A percentile compares a stretch with the other conserved stretches of the same genome.
These are phyloP conservation scores for Lucifuga dentata DNA, from an alignment of 2,113 vertebrate genomes.

Conservation along the genomic window DNA sequence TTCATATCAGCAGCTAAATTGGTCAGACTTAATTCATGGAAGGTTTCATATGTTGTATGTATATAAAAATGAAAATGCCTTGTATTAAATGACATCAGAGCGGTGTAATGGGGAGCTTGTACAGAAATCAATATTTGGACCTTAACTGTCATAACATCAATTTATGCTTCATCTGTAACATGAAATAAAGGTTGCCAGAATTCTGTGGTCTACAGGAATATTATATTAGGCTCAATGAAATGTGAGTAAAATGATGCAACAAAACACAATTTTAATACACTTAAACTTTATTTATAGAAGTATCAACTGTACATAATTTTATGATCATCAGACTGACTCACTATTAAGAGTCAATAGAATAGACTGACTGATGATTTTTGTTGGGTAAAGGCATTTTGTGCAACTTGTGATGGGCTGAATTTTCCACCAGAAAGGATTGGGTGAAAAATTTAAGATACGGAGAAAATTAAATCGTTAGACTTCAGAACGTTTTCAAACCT, in stretches of 20 bases:
- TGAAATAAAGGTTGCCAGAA: conserved; percentile 52
- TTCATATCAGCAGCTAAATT: too few species aligned
- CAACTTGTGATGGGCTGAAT: conserved; percentile 51
- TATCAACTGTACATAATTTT: conserved; percentile 73
- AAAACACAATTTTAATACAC: conserved; percentile 42
- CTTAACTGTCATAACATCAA: conserved; percentile 22
- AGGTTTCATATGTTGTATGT: conserved; percentile 1
- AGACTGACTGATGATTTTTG: conserved; percentile 47
- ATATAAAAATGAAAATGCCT: conserved; percentile 11
- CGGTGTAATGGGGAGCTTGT: neutral
- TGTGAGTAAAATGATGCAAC: neutral
- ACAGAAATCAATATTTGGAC: conserved; percentile 25
- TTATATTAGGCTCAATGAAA: too few species aligned
- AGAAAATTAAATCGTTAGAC: neutral
- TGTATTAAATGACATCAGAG: conserved; percentile 9
- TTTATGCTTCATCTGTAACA: conserved; percentile 34
- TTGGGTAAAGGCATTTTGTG: conserved; percentile 61
- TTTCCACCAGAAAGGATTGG: conserved; percentile 7
- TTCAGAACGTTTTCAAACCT: too few species aligned
- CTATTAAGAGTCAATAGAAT: conserved; percentile 18
- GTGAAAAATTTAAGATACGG: conserved; percentile 26
- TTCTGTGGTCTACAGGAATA: conserved; percentile 21
- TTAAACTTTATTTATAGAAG: conserved; percentile 73
- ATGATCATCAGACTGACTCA: conserved; percentile 56
- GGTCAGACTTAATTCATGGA: conserved; percentile 6